These are phyloP conservation scores for Drosophila greeni DNA, from an alignment of 2,888 invertebrate genomes.

Conservation along the genomic window DNA sequence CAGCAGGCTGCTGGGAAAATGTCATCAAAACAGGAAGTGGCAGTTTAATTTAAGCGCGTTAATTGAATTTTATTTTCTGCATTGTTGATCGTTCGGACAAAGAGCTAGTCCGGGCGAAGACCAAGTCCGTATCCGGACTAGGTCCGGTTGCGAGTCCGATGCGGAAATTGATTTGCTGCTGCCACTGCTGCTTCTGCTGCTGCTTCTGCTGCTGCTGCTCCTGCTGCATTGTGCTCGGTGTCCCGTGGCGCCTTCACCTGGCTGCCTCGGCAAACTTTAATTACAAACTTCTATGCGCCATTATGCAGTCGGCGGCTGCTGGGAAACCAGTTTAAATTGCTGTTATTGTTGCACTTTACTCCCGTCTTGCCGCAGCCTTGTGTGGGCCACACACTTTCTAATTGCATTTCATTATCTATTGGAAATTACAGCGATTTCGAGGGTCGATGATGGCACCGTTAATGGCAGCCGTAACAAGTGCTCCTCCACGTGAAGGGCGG, in stretches of 20 bases:
- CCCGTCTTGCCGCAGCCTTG: constrained; percentile 25
- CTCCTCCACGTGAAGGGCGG: constrained; percentile 37
- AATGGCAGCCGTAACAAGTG: constrained; percentile 46
- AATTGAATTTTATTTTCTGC: constrained; percentile 75
- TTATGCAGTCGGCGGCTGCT: constrained; percentile 45
- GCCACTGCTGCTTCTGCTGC: constrained; percentile 34
- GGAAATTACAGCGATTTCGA: constrained; percentile 48
- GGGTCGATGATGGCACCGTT: constrained; percentile 39
- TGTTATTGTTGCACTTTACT: constrained; percentile 60
- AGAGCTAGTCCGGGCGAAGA: constrained; percentile 15
- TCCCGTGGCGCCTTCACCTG: constrained; percentile 44
- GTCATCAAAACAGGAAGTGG: constrained; percentile 77
- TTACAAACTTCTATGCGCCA: constrained; percentile 58
- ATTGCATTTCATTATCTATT: constrained; percentile 71
- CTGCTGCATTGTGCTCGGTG: constrained; percentile 40
- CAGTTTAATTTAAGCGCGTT: constrained; percentile 77
- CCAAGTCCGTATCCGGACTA: constrained; percentile 18
- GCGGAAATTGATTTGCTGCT: constrained; percentile 66
- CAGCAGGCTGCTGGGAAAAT: constrained; percentile 66
- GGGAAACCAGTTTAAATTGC: constrained; percentile 57
- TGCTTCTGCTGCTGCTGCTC: constrained; percentile 29
- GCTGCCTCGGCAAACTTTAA: constrained; percentile 66
- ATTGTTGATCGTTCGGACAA: constrained; percentile 39
- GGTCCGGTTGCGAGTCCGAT: constrained; percentile 37
- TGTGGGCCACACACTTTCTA: constrained; percentile 49